These are phyloP conservation scores for Silurus asotus DNA, from an alignment of 2,113 vertebrate genomes.

Conservation along the genomic window DNA sequence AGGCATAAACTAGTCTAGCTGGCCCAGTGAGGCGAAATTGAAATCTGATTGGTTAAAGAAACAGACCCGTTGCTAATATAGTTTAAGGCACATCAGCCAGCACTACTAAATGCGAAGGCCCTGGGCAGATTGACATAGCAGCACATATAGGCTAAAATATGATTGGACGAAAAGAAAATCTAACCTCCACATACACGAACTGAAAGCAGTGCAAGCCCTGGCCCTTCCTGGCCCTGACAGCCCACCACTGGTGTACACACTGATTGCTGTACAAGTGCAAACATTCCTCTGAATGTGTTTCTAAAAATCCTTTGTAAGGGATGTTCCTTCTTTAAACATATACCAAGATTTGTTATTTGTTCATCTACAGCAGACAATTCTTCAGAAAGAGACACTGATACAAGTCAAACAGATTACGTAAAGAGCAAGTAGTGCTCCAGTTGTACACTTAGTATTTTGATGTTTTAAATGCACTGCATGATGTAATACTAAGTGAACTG, in stretches of 20 bases:
- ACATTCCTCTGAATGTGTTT: background rate
- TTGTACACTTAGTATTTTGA: slow-evolving; percentile 10
- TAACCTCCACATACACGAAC: too few species aligned
- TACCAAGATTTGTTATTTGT: background rate
- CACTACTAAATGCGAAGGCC: too few species aligned
- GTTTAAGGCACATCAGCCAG: too few species aligned
- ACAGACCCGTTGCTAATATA: too few species aligned
- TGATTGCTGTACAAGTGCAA: background rate
- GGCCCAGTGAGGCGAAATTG: too few species aligned
- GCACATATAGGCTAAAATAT: too few species aligned
- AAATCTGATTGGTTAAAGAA: too few species aligned
- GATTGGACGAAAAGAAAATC: too few species aligned
- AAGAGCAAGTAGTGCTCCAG: slow-evolving; percentile 25
- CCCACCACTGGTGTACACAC: background rate
- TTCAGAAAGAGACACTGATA: slow-evolving; percentile 15
- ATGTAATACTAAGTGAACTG: background rate
- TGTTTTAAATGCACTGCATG: slow-evolving; percentile 16
- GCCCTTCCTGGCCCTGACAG: too few species aligned
- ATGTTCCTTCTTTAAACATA: background rate
- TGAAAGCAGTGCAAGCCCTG: too few species aligned
- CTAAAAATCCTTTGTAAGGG: background rate
- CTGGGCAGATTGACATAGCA: too few species aligned
- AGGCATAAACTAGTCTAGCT: too few species aligned
- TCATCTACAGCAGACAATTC: background rate
- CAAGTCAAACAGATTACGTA: slow-evolving; percentile 29